These are phyloP conservation scores for Rhizoglyphus robini DNA, from an alignment of 1,140 invertebrate genomes.

Conservation along the genomic window DNA sequence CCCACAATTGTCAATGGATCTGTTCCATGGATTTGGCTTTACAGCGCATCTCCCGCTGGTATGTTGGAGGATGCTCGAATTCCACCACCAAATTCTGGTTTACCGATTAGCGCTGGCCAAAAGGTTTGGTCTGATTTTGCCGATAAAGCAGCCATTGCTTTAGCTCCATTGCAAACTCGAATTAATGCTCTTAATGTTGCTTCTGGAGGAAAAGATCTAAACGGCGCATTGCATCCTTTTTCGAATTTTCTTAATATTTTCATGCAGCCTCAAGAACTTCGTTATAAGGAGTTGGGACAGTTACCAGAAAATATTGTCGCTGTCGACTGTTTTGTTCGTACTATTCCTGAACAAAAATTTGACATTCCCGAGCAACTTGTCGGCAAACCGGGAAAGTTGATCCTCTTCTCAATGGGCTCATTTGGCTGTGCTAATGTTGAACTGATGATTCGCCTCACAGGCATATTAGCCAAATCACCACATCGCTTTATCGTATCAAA, in stretches of 20 bases:
- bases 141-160: not conserved
- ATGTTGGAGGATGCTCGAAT: not conserved
- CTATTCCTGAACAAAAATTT: not conserved
- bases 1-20: slow-evolving; percentile 7
- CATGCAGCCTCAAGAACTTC: slow-evolving; percentile 11
- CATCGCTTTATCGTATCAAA: slow-evolving; percentile 21
- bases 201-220: not conserved
- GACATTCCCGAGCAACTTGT: slow-evolving; percentile 1
- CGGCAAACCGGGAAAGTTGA: slow-evolving; percentile 10
- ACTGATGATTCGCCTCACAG: slow-evolving; percentile 7
- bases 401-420: slow-evolving; percentile 20
- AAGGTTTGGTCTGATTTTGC: not conserved
- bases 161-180: not conserved
- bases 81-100: slow-evolving; percentile 11
- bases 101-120: not conserved
- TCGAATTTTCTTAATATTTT: slow-evolving; percentile 18
- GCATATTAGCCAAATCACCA: not conserved
- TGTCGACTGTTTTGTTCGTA: not conserved
- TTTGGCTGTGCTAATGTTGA: slow-evolving; percentile 13
- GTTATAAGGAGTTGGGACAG: slow-evolving; percentile 5
- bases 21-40: slow-evolving; percentile 20
- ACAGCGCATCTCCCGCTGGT: slow-evolving; percentile 3
- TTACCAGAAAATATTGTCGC: not conserved
- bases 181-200: not conserved
- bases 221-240: slow-evolving; percentile 1